Percentiles rank a stretch among this genome's conserved stretches.
Conservation (phyloP, 1,140 invertebrate species). For the Dendroctonus valens region DNA sequence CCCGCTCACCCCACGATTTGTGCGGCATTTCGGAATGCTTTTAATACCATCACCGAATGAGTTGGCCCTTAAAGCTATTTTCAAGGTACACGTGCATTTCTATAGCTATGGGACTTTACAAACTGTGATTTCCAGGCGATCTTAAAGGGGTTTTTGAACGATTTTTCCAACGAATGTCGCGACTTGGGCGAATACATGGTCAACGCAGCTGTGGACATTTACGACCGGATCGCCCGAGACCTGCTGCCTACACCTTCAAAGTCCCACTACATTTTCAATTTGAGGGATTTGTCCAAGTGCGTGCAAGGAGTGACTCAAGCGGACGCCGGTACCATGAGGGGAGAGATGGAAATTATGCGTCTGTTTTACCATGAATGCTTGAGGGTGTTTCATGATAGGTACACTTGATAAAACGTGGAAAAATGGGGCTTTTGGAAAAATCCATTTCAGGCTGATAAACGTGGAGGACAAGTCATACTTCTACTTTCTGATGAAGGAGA, state of each 20-base stretch:
- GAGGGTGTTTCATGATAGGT: slow-evolving; percentile 86
- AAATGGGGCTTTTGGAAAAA: neutral
- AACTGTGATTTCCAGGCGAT: slow-evolving; percentile 59
- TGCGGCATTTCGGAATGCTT: slow-evolving; percentile 81
- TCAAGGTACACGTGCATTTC: slow-evolving; percentile 58
- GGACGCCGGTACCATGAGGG: slow-evolving; percentile 62
- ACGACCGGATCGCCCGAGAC: slow-evolving; percentile 72
- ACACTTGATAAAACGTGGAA: neutral
- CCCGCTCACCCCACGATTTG: slow-evolving; percentile 76
- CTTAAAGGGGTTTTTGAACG: slow-evolving; percentile 70
- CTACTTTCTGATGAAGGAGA: slow-evolving; percentile 64
- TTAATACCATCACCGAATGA: slow-evolving; percentile 73
- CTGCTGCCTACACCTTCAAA: slow-evolving; percentile 84
- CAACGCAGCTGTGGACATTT: slow-evolving; percentile 75
- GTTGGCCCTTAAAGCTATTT: slow-evolving; percentile 75
- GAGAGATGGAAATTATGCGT: slow-evolving; percentile 62
- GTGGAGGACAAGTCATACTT: slow-evolving; percentile 77
- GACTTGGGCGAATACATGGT: slow-evolving; percentile 71
- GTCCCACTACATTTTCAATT: slow-evolving; percentile 90
- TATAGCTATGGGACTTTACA: neutral
- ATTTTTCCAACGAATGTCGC: slow-evolving; percentile 72
- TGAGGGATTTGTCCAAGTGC: slow-evolving; percentile 86
- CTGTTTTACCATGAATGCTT: slow-evolving; percentile 89
- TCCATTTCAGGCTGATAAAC: slow-evolving; percentile 63
- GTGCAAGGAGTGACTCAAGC: slow-evolving; percentile 82